phyloP scores from a whole-genome alignment of 92 coral and sea anemone genomes.

The Zoanthus gigantus region DNA sequence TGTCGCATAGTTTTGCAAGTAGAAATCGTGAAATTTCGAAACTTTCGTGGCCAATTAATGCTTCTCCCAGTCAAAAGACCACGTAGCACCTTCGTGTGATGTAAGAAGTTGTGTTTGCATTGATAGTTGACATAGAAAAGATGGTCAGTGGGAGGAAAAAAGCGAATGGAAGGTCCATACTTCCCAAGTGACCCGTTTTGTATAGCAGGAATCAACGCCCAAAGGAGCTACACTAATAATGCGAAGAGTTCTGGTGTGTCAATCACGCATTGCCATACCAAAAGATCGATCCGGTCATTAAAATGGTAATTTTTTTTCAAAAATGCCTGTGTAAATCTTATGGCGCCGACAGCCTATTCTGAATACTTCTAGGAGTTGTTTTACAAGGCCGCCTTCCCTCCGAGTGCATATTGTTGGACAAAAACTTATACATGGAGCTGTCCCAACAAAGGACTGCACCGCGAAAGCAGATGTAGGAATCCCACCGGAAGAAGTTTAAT shows the following conservation, averaged over 20 bases:
- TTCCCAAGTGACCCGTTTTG: not conserved
- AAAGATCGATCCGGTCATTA: not conserved
- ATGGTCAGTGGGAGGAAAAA: not conserved
- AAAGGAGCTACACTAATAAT: slow-evolving; percentile 4
- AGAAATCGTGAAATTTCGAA: not conserved
- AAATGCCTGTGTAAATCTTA: not conserved
- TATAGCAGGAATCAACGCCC: slow-evolving; percentile 1
- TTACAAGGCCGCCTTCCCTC: slow-evolving; percentile 22
- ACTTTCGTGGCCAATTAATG: not conserved
- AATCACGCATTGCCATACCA: not conserved
- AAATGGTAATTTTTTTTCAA: not conserved
- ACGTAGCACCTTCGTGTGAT: not conserved
- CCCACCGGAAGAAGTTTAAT: not conserved
- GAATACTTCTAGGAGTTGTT: not conserved
- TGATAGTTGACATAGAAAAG: not conserved
- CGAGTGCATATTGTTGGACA: not conserved
- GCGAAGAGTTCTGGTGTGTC: not conserved
- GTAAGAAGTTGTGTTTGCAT: slow-evolving; percentile 13
- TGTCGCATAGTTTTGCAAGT: not conserved
- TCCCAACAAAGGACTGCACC: not conserved
- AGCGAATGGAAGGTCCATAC: not conserved
- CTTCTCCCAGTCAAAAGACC: slow-evolving; percentile 7
- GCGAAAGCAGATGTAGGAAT: not conserved
- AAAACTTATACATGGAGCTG: slow-evolving; percentile 14
- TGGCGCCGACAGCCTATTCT: slow-evolving; percentile 1